phyloP scores from a whole-genome alignment of 1,140 invertebrate genomes.

The Ceratosolen solmsi region DNA sequence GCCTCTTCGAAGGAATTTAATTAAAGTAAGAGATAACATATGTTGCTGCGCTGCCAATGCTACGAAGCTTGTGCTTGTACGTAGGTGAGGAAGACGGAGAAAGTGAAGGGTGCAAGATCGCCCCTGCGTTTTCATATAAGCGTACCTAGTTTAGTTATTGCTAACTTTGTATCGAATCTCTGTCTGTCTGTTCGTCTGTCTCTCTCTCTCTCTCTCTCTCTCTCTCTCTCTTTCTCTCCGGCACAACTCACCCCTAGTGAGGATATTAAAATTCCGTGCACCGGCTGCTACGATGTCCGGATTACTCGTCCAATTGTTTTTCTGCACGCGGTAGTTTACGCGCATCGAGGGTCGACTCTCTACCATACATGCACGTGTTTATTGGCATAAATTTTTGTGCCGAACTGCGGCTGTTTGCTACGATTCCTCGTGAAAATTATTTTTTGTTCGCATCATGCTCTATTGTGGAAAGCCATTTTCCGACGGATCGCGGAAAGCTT shows the following conservation, averaged over 20 bases:
- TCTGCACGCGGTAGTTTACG: slow-evolving; percentile 7
- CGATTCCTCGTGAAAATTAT: slow-evolving; percentile 12
- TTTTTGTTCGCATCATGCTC: too few relatives aligned
- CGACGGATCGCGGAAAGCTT: too few relatives aligned
- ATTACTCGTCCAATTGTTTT: slow-evolving; percentile 52
- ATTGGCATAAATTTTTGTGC: not conserved
- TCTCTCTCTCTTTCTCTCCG: not conserved
- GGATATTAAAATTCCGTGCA: slow-evolving; percentile 74
- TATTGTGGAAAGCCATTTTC: too few relatives aligned
- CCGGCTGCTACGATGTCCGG: slow-evolving; percentile 63
- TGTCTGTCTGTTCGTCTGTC: slow-evolving; percentile 19
- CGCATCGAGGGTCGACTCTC: not conserved
- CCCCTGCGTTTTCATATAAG: not conserved
- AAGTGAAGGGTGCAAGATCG: not conserved
- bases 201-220: not conserved
- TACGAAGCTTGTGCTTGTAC: not conserved
- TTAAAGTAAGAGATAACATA: slow-evolving; percentile 76
- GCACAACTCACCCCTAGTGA: slow-evolving; percentile 50
- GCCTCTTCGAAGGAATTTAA: slow-evolving; percentile 69
- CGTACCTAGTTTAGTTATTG: slow-evolving; percentile 68
- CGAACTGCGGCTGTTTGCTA: not conserved
- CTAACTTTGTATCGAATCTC: slow-evolving; percentile 60
- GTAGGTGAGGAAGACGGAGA: not conserved
- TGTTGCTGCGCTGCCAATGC: slow-evolving; percentile 67
- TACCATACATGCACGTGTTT: slow-evolving; percentile 26